Base-by-base conservation (phyloP, 2,888 invertebrate genomes). In the Agapostemon virescens region DNA sequence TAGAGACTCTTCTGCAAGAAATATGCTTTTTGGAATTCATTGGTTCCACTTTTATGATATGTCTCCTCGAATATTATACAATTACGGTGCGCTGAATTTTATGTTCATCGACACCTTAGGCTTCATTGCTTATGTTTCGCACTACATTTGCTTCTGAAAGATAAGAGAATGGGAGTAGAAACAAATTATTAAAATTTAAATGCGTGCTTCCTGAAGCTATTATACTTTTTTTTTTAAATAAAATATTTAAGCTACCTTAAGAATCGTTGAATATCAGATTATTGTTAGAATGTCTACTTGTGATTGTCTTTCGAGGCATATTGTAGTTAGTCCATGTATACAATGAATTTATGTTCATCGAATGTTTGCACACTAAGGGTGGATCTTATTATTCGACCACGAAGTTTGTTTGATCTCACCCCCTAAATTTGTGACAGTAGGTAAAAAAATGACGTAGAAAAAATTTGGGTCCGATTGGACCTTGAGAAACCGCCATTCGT, bases 21-120 rank as follows among this genome's bases (percentile, higher is more conserved):
- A 55, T 82, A n/a, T 89, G 90, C 66, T 84, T 92, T 15, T 77
- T 90, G 15, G 91, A 92, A 86, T 83, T 91, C 26, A 52, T 90
- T 36, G 87, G 89, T 4, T 91, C 91, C 36, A 90, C 90, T 0
- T 82, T 90, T 69, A 88, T 88, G 58, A 90, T 91, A 68, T 92
- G 92, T 69, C 86, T 91, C n/a, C 85, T 91, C 15, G 90, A 90
- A 74, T 91, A 90, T 79, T 90, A 90, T 78, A 87, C 88, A 33
- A 86, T 91, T 70, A 86, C 83, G 89, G 91, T 91, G 13, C 2
- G 69, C 45, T 26, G 20, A 36, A 20, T 61, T n/a, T 33, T 20
- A 33, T 11, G 20, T 33, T 33, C 1, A 11, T 33, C 30, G 58
- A 30, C 6, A 7, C 20, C 20, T 20, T 11, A n/a, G 9, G 20